phyloP scores from a whole-genome alignment of 1,140 invertebrate genomes.

The Plutomurus gul region DNA sequence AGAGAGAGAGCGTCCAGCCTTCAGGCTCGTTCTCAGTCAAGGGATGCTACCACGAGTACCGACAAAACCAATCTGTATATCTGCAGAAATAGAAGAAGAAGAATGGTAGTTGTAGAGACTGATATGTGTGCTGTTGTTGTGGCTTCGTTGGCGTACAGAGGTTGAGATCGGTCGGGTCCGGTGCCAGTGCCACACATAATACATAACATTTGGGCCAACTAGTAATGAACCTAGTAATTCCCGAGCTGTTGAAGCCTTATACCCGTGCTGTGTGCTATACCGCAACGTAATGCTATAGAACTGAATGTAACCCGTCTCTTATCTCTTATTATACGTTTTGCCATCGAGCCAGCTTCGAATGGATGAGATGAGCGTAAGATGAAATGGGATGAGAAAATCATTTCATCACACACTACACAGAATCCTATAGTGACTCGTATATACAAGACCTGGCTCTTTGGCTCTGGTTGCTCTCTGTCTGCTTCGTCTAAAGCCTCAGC shows the following conservation, averaged over 20 bases:
- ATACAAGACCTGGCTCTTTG: no score
- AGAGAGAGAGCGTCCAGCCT: no score
- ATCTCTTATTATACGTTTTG: background rate
- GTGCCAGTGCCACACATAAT: slow-evolving; percentile 14
- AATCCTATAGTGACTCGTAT: background rate
- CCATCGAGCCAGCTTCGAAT: background rate
- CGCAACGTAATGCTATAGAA: no score
- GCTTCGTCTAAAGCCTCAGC: background rate
- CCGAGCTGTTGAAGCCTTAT: no score
- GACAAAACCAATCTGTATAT: no score
- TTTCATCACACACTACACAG: slow-evolving; percentile 12
- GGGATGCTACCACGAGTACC: no score
- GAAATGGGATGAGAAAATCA: slow-evolving; percentile 19
- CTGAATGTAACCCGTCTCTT: no score
- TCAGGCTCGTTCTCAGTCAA: no score
- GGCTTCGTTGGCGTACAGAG: background rate
- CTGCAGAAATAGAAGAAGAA: no score
- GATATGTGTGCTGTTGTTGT: background rate
- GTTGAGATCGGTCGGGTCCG: background rate
- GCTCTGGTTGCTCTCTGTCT: background rate
- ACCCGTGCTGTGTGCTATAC: no score
- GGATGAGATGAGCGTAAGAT: slow-evolving; percentile 10
- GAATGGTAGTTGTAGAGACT: no score
- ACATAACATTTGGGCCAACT: background rate
- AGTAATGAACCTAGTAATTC: no score